phyloP scores from a whole-genome alignment of 2,888 invertebrate genomes.

The Ceriagrion tenellum region DNA sequence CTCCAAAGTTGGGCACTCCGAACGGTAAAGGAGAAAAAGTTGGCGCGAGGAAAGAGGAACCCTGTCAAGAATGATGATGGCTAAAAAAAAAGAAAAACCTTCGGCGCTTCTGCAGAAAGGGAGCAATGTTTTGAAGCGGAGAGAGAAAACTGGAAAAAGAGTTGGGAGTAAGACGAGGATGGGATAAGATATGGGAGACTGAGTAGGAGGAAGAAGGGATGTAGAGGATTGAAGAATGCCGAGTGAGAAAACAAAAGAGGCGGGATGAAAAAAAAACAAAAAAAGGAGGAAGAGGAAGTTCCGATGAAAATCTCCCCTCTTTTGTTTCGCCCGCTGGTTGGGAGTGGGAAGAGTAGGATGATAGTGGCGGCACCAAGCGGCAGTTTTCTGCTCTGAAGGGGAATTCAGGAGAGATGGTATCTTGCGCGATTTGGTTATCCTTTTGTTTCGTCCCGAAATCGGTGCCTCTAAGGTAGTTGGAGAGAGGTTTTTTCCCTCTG shows the following conservation, averaged over 20 bases:
- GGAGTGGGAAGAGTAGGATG: neutral
- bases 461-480: neutral
- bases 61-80: constrained; percentile 29
- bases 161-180: neutral
- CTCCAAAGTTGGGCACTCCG: neutral
- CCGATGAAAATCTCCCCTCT: neutral
- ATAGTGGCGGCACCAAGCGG: neutral
- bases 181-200: neutral
- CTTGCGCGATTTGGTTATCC: neutral
- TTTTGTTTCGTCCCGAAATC: neutral
- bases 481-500: too few species aligned
- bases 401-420: neutral
- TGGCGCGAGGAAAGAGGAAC: neutral
- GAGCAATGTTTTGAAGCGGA: neutral
- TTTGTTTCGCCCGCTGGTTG: neutral
- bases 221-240: neutral
- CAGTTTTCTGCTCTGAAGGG: neutral
- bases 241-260: neutral
- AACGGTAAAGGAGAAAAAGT: neutral
- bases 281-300: neutral
- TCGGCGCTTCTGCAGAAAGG: neutral
- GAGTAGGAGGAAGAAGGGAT: neutral
- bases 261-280: neutral
- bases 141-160: neutral
- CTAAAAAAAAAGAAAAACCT: neutral